Evolutionary conservation across 2,113 vertebrate species (phyloP), one percentile per base, ranked within the genome.

Genomic region (Aspiorhynchus laticeps): DNA sequence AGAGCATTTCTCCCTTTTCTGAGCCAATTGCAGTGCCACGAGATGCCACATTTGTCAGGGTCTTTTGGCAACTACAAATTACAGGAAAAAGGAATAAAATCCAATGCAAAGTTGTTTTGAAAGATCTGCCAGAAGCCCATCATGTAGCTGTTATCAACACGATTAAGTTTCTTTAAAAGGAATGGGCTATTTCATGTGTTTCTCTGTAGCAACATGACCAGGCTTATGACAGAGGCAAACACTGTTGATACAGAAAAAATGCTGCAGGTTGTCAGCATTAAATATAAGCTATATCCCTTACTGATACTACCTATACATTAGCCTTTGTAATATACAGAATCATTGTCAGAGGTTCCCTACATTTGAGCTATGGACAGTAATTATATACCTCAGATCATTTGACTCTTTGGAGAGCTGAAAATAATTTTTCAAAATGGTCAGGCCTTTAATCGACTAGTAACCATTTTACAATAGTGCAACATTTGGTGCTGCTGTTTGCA

Each of bases 121-220:
- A 82, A 82, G 81, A 83, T 51, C 65, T 83, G 81, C 65, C 80
- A 82, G 33, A 63, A 82, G 38, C 80, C 38, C 38, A 46, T 65
- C n/a, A n/a, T 19, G 38, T 43, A 43, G 36, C 24, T 63, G 78
- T 63, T 80, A 51, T 71, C 80, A 48, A 82, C n/a, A 67, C 38
- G 0, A 82, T 67, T 67, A 19, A 31, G 38, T 65, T 81, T 31
- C 0, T 67, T 82, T 31, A 21, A 65, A 46, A 28, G 38, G 79
- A 65, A 65, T 43, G 38, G 59, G 38, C 38, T 63, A 14, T 80
- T 80, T 80, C 46, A 26, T 43, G 65, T 15, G 38, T 26, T 67
- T 46, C 61, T 31, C 38, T 46, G 41, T 33, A 82, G 7, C 38
- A 82, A 82, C 80, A 82, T 31, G 61, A 82, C 14, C 24, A 43